These are phyloP conservation scores for Drosophila niveifrons DNA, from an alignment of 2,888 invertebrate species.

Conservation along the genomic window DNA sequence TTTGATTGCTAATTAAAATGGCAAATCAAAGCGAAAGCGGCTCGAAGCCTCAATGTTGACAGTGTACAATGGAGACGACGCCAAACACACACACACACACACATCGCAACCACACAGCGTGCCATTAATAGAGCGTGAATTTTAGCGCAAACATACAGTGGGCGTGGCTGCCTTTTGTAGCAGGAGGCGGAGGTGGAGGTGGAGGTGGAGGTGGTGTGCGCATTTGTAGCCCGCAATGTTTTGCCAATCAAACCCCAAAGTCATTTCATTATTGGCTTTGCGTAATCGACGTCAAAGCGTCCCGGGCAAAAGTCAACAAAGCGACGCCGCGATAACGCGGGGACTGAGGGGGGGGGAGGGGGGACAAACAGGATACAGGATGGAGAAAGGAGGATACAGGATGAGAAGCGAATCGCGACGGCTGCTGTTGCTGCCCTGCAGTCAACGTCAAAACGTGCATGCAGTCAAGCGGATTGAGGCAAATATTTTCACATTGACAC, in stretches of 20 bases:
- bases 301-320: constrained; percentile 78
- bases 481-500: constrained; percentile 82
- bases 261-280: constrained; percentile 84
- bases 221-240: constrained; percentile 78
- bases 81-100: constrained; percentile 24
- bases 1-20: constrained; percentile 79
- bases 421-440: constrained; percentile 53
- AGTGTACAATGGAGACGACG: constrained; percentile 45
- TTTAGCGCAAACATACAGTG: constrained; percentile 65
- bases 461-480: constrained; percentile 82
- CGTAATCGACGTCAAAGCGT: constrained; percentile 82
- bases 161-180: constrained; percentile 11
- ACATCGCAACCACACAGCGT: constrained; percentile 5
- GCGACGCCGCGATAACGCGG: constrained; percentile 41
- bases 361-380: constrained; percentile 8
- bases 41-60: constrained; percentile 67
- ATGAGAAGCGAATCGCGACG: neutral
- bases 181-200: constrained; percentile 10
- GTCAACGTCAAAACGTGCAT: constrained; percentile 75
- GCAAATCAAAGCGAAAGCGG: constrained; percentile 72
- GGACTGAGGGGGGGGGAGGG: constrained; percentile 2
- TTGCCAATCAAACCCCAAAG: constrained; percentile 83
- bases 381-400: neutral
- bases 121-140: constrained; percentile 82
- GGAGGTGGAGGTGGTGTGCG: constrained; percentile 48